phyloP scores from a whole-genome alignment of 2,888 invertebrate species.

The Ditylenchus weischeri region DNA sequence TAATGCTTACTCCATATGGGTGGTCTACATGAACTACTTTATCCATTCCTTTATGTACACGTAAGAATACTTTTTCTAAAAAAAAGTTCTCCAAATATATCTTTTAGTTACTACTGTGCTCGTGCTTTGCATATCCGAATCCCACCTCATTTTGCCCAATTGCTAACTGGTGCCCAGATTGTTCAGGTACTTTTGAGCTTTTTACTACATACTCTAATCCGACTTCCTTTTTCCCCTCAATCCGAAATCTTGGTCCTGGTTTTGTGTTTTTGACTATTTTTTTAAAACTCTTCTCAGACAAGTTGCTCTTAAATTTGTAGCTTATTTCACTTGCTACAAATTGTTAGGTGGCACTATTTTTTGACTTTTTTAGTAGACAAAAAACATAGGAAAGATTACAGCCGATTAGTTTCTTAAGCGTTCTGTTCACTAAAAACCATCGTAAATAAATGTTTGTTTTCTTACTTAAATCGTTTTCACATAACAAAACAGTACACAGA shows the following conservation, averaged over 20 bases:
- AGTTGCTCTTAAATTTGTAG: neutral
- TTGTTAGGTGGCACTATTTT: too few species aligned
- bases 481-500: too few species aligned
- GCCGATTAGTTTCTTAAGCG: too few species aligned
- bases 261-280: too few species aligned
- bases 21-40: slow-evolving; percentile 51
- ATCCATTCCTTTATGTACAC: slow-evolving; percentile 53
- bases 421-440: too few species aligned
- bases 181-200: slow-evolving; percentile 35
- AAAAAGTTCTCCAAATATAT: neutral
- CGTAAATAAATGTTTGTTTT: too few species aligned
- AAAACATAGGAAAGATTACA: too few species aligned
- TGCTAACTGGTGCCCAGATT: slow-evolving; percentile 51
- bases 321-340: too few species aligned
- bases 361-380: too few species aligned
- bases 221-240: neutral
- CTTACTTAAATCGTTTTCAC: too few species aligned
- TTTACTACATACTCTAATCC: neutral
- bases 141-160: slow-evolving; percentile 49
- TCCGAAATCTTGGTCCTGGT: too few species aligned
- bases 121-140: slow-evolving; percentile 49
- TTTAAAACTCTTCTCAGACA: too few species aligned
- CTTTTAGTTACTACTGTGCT: slow-evolving; percentile 49
- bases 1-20: slow-evolving; percentile 55
- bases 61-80: slow-evolving; percentile 18